Evolutionary conservation across 1,140 invertebrate species (phyloP).

Genomic region (Aphaenogaster rudis): DNA sequence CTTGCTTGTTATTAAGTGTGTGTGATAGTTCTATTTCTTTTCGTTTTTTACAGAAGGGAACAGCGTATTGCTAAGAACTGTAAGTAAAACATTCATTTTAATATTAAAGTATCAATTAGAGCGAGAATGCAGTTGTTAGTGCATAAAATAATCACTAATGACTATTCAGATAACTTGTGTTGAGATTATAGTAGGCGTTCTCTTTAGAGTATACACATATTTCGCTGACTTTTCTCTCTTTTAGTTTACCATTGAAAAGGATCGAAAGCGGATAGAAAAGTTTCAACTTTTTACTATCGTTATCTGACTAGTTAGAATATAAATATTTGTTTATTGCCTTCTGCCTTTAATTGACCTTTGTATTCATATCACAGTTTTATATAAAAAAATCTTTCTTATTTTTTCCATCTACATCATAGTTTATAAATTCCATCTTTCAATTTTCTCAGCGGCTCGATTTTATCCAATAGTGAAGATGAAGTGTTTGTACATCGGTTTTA

Average conservation of each 20-base stretch:
- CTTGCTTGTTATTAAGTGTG: neutral
- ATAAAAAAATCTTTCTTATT: neutral
- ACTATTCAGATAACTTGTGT: neutral
- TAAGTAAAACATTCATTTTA: constrained; percentile 4
- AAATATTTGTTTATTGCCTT: neutral
- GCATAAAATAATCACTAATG: neutral
- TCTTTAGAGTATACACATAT: neutral
- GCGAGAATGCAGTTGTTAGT: neutral
- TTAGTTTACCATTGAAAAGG: neutral
- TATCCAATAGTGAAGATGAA: constrained; percentile 65
- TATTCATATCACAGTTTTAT: neutral
- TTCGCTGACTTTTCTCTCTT: neutral
- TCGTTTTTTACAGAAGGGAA: neutral
- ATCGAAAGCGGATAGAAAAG: neutral
- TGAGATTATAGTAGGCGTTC: neutral
- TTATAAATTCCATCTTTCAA: neutral
- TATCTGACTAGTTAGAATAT: neutral
- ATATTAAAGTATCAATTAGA: neutral
- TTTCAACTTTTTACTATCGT: neutral
- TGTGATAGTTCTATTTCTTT: neutral
- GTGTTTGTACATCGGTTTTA: constrained; percentile 45
- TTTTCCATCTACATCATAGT: neutral
- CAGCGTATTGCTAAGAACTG: neutral
- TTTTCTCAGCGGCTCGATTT: neutral
- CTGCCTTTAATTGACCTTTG: constrained; percentile 2